Evolutionary conservation across 2,888 invertebrate genomes (phyloP), one percentile per base, ranked within the genome.

Genomic region (Congeria kusceri): DNA sequence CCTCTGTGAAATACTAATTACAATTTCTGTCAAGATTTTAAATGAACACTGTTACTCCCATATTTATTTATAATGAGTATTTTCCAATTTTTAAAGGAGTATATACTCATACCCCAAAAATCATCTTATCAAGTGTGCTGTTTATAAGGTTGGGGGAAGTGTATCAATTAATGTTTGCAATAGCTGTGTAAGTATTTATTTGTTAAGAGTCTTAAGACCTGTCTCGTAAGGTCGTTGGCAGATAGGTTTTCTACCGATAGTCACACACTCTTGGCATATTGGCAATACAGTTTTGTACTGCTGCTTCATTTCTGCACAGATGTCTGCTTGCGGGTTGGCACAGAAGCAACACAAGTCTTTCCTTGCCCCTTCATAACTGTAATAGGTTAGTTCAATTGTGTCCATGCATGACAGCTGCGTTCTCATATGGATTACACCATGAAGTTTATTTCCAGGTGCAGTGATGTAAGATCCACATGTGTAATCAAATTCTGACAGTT

Each of bases 241-340:
- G n/a, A 62, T 44, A 39, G 44, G 20, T 18, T n/a, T 46, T 18
- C 23, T 49, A 5, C 66, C 66, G 3, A 39, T 20, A 32, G 32
- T 23, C 25, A 66, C 20, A 56, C 57, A 66, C 18, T 56, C 39
- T 7, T 2, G 13, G 20, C 56, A 66, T 32, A 66, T 39, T 32
- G 66, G 66, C 18, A 66, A 39, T 23, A 66, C 66, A 56, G 66
- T 66, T 20, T 66, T 66, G 39, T 23, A 66, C 56, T 66, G 32
- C 23, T 56, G 29, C 25, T 66, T 66, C 25, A 66, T 56, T 0
- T 66, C 57, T 0, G 32, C 11, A 39, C 23, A n/a, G 1, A 57
- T 23, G 28, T 53, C 53, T 20, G 57, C 56, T 32, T 56, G 2
- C 32, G 32, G 32, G 15, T 13, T 25, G 25, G 56, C 66, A 66